These are phyloP conservation scores for Auanema freiburgensis DNA, from an alignment of 2,888 invertebrate species.

Conservation along the genomic window DNA sequence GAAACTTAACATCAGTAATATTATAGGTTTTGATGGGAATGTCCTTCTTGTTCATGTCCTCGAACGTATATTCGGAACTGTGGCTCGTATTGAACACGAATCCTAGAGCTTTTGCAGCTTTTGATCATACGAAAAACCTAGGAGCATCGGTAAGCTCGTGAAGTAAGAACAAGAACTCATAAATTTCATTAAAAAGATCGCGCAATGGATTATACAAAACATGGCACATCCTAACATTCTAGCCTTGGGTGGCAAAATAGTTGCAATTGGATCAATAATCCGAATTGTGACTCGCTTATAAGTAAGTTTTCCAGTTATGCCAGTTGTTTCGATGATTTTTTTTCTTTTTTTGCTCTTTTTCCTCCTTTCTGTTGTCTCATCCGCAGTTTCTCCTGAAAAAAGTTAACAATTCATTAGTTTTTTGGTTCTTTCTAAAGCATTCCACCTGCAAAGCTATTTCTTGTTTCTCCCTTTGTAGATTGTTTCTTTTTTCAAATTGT, in stretches of 20 bases:
- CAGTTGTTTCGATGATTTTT: conserved; percentile 2
- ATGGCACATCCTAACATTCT: conserved; percentile 44
- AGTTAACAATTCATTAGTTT: conserved; percentile 6
- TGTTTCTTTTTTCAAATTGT: conserved; percentile 54
- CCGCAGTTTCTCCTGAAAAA: conserved; percentile 49
- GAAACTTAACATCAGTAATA: no score
- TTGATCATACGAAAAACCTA: conserved; percentile 33
- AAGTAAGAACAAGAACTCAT: background rate
- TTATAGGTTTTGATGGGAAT: conserved; percentile 56
- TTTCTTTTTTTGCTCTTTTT: conserved; percentile 24
- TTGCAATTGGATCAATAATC: conserved; percentile 30
- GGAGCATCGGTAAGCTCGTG: conserved; percentile 26
- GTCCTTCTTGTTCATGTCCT: conserved; percentile 56
- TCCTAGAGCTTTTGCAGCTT: conserved; percentile 21
- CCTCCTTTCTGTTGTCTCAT: conserved; percentile 50
- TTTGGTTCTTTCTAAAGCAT: background rate
- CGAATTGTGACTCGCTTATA: conserved; percentile 20
- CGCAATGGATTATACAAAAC: conserved; percentile 58
- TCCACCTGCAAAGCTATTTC: conserved; percentile 53
- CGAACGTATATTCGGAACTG: conserved; percentile 55
- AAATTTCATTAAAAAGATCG: conserved; percentile 26
- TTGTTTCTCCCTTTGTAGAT: conserved; percentile 53
- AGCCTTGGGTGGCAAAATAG: conserved; percentile 36
- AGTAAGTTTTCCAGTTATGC: background rate
- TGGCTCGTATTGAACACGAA: conserved; percentile 42